These are phyloP conservation scores for Yponomeuta plumbellus DNA, from an alignment of 2,888 invertebrate genomes.

Conservation along the genomic window DNA sequence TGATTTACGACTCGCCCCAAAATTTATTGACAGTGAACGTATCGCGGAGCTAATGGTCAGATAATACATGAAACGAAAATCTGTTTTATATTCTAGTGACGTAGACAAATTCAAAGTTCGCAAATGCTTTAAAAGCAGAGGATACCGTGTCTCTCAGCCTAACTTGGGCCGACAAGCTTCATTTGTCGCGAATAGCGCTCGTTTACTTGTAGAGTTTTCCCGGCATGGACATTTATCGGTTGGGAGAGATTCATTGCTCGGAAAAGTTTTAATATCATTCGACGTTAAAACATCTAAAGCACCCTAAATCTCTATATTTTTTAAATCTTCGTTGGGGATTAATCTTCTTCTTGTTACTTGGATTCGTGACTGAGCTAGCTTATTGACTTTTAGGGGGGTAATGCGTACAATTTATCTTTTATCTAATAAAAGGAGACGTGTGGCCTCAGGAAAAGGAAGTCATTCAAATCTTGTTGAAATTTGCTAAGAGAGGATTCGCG, in stretches of 20 bases:
- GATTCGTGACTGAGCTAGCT: slow-evolving; percentile 20
- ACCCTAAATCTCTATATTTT: slow-evolving; percentile 2
- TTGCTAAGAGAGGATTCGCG: slow-evolving; percentile 56
- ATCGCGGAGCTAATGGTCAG: slow-evolving; percentile 14
- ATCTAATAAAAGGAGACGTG: slow-evolving; percentile 34
- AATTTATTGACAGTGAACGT: slow-evolving; percentile 28
- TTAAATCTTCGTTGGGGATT: neutral
- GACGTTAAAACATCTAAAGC: neutral
- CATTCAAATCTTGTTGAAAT: slow-evolving; percentile 65
- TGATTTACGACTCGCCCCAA: slow-evolving; percentile 32
- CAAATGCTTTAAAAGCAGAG: neutral
- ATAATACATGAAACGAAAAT: slow-evolving; percentile 7
- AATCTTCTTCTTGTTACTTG: neutral
- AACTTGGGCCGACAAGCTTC: neutral
- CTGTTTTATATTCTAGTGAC: neutral
- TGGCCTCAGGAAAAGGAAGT: slow-evolving; percentile 35
- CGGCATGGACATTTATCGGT: neutral
- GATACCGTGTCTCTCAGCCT: neutral
- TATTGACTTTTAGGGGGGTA: slow-evolving; percentile 22
- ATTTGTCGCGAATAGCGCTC: neutral
- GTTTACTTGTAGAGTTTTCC: slow-evolving; percentile 1
- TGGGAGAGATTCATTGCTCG: neutral
- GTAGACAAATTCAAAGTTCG: neutral
- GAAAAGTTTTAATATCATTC: slow-evolving; percentile 3
- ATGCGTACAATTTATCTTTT: slow-evolving; percentile 40